Conservation (phyloP, 2,113 vertebrate genomes). For the Saiga tatarica region DNA sequence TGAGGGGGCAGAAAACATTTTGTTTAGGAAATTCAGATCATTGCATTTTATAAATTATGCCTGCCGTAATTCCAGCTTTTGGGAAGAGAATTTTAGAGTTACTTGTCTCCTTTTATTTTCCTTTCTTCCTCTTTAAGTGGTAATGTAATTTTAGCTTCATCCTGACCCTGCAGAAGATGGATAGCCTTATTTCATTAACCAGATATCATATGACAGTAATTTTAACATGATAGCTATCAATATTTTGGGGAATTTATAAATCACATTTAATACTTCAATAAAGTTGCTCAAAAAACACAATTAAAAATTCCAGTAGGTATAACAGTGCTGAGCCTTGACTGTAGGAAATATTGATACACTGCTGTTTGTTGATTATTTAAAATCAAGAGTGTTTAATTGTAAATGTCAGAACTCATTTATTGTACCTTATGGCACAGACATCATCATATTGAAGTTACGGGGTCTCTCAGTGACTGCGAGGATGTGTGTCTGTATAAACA, state of each 20-base stretch:
- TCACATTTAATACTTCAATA: background rate
- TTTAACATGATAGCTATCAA: background rate
- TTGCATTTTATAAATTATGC: constrained; percentile 8
- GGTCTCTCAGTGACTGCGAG: background rate
- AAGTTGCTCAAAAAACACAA: background rate
- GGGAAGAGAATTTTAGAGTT: constrained; percentile 21
- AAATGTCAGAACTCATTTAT: background rate
- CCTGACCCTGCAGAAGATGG: background rate
- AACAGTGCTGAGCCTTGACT: background rate
- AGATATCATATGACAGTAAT: background rate
- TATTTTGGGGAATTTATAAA: constrained; percentile 44
- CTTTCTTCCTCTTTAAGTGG: background rate
- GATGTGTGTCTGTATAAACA: background rate
- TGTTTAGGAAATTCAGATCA: background rate
- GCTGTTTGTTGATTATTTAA: constrained; percentile 4
- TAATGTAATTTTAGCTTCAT: constrained; percentile 36
- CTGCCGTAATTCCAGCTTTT: background rate
- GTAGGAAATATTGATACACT: background rate
- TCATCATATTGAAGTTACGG: background rate
- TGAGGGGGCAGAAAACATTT: background rate
- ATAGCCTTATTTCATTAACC: background rate
- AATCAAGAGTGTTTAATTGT: background rate
- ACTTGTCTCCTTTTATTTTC: background rate
- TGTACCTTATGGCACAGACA: background rate
- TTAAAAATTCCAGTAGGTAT: background rate